Evolutionary conservation across 2,797 vertebrate species (phyloP).

Genomic region (Bradypodion ventrale): DNA sequence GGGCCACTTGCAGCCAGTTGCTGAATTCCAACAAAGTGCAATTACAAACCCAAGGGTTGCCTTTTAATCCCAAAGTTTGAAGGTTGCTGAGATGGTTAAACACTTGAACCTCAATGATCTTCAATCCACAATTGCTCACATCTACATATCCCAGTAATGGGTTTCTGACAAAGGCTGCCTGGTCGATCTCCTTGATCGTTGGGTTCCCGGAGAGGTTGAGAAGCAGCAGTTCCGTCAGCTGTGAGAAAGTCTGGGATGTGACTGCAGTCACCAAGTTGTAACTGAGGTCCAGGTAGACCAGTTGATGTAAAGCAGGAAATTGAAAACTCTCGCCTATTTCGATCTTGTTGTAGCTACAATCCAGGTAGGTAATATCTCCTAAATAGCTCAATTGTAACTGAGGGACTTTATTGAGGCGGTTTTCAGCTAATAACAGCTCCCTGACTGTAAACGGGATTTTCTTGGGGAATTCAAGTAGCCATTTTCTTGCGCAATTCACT

Average conservation of each 20-base stretch:
- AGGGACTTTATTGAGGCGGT: slow-evolving; percentile 80
- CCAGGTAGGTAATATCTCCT: slow-evolving; percentile 85
- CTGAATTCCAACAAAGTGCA: slow-evolving; percentile 82
- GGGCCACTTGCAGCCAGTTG: slow-evolving; percentile 52
- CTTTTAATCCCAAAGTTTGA: slow-evolving; percentile 78
- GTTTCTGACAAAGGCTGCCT: slow-evolving; percentile 79
- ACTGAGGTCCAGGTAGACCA: slow-evolving; percentile 86
- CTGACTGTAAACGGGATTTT: slow-evolving; percentile 81
- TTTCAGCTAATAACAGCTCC: slow-evolving; percentile 80
- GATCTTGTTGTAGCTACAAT: slow-evolving; percentile 85
- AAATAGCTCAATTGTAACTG: slow-evolving; percentile 83
- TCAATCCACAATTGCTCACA: slow-evolving; percentile 81
- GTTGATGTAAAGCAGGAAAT: slow-evolving; percentile 80
- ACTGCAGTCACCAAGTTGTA: slow-evolving; percentile 80
- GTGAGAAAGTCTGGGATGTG: slow-evolving; percentile 79
- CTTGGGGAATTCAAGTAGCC: slow-evolving; percentile 76
- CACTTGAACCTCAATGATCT: slow-evolving; percentile 71
- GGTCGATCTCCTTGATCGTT: slow-evolving; percentile 75
- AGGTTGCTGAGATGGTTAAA: slow-evolving; percentile 73
- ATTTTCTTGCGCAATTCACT: slow-evolving; percentile 79
- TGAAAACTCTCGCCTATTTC: slow-evolving; percentile 80
- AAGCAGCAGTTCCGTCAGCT: slow-evolving; percentile 80
- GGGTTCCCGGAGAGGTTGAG: slow-evolving; percentile 85
- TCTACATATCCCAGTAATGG: slow-evolving; percentile 80
- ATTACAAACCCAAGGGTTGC: slow-evolving; percentile 86